Evolutionary conservation across 2,888 invertebrate species (phyloP).

Genomic region (Spisula subtruncata): DNA sequence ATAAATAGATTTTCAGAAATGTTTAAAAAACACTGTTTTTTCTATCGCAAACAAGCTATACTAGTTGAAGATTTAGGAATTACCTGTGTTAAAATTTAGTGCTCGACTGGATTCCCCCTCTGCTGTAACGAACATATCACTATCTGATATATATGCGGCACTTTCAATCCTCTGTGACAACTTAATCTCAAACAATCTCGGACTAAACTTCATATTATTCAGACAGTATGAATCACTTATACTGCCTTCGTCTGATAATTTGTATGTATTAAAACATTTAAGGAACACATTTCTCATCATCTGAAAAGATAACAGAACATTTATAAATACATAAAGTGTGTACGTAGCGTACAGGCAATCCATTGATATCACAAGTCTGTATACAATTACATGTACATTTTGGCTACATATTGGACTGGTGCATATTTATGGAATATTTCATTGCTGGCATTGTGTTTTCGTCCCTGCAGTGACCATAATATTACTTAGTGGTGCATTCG

Average conservation of each 20-base stretch:
- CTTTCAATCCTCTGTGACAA: slow-evolving; percentile 83
- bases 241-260: slow-evolving; percentile 77
- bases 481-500: no score
- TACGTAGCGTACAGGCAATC: no score
- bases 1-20: no score
- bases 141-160: slow-evolving; percentile 84
- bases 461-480: no score
- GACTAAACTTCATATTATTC: slow-evolving; percentile 85
- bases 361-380: no score
- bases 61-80: not conserved
- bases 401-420: no score
- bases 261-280: slow-evolving; percentile 86
- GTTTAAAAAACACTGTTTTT: no score
- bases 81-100: slow-evolving; percentile 86
- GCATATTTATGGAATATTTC: no score
- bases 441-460: no score
- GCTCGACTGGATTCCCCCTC: slow-evolving; percentile 85
- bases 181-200: slow-evolving; percentile 85
- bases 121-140: slow-evolving; percentile 84
- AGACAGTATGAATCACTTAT: slow-evolving; percentile 83
- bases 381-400: no score
- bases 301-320: slow-evolving; percentile 69
- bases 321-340: no score
- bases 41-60: no score
- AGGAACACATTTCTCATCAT: slow-evolving; percentile 87